Evolutionary conservation across 1,140 invertebrate genomes (phyloP).

Genomic region (Eurosta solidaginis): DNA sequence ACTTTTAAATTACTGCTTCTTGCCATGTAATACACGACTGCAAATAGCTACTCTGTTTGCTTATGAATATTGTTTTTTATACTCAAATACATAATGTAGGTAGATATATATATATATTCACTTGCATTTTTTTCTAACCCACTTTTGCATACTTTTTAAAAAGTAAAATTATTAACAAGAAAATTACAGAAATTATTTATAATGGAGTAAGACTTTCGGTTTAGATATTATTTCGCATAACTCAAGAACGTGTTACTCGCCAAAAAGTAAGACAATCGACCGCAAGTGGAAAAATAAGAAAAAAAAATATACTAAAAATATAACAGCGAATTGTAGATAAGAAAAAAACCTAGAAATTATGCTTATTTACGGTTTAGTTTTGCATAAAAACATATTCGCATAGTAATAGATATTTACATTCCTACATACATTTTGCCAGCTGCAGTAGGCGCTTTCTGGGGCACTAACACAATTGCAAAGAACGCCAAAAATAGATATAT

Average conservation of each 20-base stretch:
- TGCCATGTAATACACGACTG: too few relatives aligned
- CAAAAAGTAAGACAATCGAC: not conserved
- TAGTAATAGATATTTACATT: too few relatives aligned
- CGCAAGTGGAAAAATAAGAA: not conserved
- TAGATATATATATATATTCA: not conserved
- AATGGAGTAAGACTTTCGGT: not conserved
- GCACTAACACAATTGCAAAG: not conserved
- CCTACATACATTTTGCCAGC: too few relatives aligned
- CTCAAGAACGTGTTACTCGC: not conserved
- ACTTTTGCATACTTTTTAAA: not conserved
- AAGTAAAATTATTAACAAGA: not conserved
- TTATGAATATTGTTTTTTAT: too few relatives aligned
- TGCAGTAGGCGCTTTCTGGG: not conserved
- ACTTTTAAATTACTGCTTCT: too few relatives aligned
- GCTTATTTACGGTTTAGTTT: too few relatives aligned
- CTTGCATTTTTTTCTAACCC: slow-evolving; percentile 10
- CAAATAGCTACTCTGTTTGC: too few relatives aligned
- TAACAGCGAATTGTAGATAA: not conserved
- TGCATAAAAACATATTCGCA: too few relatives aligned
- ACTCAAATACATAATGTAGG: not conserved
- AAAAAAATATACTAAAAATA: not conserved
- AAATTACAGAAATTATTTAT: slow-evolving; percentile 3
- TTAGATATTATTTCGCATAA: too few relatives aligned
- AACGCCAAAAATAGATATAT: too few relatives aligned
- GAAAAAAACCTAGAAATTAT: too few relatives aligned